Base-by-base conservation (phyloP, 2,113 vertebrate species). In the Fregata magnificens region DNA sequence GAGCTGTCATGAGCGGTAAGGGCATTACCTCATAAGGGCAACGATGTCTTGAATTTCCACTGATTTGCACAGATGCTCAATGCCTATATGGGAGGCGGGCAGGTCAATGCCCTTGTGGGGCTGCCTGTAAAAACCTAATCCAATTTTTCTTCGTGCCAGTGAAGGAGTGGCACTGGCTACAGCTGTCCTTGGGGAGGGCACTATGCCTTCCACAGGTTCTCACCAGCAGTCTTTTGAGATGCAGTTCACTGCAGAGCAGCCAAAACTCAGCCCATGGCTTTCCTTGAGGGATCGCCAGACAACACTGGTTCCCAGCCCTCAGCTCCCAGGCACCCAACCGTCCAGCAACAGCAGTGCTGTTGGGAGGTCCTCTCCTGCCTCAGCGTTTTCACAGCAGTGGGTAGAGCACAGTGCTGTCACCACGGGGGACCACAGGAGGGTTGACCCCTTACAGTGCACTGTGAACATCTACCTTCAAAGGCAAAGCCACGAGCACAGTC, bases 21-120 rank as follows among this genome's bases (percentile, higher is more conserved):
- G 49, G 18, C 52, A 40, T 22, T 34, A 10, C 19, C 19, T 81
- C 0, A 0, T 22, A 40, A 34, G 12, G 31, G 28, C 11, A 50
- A 32, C 1, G 2, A 42, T 4, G 5, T 55, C 50, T 76, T 42
- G 47, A 55, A 59, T 67, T 62, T 34, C 59, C 50, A 52, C 1
- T 4, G n/a, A 19, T n/a, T 42, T 73, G 12, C 53, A 29, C 36
- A 45, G 38, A 2, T 61, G 34, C 52, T 77, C 62, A 77, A 6
- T n/a, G 49, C 8, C 26, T 17, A 0, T 7, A 19, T 61, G 45
- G 66, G 19, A 62, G 29, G 31, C 38, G 26, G 77, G 9, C 26
- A 73, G 42, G 63, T 29, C 65, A 86, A 19, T 44, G 42, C 1
- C 38, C 24, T 65, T 55, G 29, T 62, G 47, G 0, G 0, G 22